Base-by-base conservation (phyloP, 2,113 vertebrate genomes). In the Grus americana region DNA sequence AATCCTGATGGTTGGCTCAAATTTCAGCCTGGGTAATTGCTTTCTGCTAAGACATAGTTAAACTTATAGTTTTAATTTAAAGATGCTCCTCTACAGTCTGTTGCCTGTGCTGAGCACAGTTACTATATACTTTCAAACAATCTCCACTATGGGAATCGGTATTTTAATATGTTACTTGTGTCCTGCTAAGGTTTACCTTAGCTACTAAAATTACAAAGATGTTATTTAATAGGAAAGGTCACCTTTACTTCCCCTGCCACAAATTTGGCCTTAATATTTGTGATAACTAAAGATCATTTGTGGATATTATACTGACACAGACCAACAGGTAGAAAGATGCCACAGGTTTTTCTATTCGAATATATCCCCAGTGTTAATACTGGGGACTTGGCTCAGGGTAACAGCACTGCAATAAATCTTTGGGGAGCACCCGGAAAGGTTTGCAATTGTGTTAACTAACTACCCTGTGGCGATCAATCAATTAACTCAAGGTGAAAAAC, bases 21-120 rank as follows among this genome's bases (percentile, higher is more conserved):
- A 83, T 95, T 92, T 74, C 91, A 94, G 87, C 80, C 84, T 66
- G 87, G 91, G 84, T 97, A 97, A 96, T 95, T 96, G 91, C 85
- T 86, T 97, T 91, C 81, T 96, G 74, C 55, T 70, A 90, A 88
- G 78, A 76, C 88, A 62, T 18, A 76, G 85, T 94, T 91, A 85
- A 91, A 96, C 80, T 87, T 90, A 80, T 3, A 74, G 86, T 67
- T 95, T 90, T 93, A 92, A 95, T 91, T 95, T 95, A 61, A 87
- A 94, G 92, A 90, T 63, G 74, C 44, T 95, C 13, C 59, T 86
- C 82, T 36, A 18, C 32, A 76, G 36, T 21, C 62, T 40, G 34
- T 42, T 79, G 75, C 38, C 40, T 44, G 29, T 24, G 66, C 66
- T 72, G 26, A 12, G 29, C 59, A 15, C 55, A 22, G 58, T 55